Conservation (phyloP, 2,888 invertebrate species). For the Scrobipalpa costella region DNA sequence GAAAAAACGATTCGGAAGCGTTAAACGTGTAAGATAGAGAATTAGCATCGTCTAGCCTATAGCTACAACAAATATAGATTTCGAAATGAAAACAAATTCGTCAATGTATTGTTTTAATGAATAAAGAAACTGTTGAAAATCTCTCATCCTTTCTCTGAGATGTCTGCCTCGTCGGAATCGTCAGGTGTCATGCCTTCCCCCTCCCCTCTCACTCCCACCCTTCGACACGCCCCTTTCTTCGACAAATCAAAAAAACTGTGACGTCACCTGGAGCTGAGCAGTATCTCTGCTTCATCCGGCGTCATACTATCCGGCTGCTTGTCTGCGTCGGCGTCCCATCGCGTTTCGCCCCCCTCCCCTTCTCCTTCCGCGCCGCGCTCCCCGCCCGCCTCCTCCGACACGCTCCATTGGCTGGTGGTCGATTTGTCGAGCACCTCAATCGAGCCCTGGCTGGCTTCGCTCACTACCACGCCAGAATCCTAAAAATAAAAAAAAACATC, state of each 20-base stretch:
- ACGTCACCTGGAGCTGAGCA: conserved; percentile 89
- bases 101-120: no score
- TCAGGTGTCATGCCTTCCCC: no score
- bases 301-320: conserved; percentile 45
- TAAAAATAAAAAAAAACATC: conserved; percentile 38
- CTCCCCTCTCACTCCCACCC: no score
- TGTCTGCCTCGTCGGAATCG: no score
- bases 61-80: no score
- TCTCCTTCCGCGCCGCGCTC: conserved; percentile 59
- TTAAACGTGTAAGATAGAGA: no score
- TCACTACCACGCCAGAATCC: conserved; percentile 79
- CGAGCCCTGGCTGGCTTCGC: conserved; percentile 78
- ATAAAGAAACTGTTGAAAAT: no score
- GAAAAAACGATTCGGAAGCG: no score
- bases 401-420: conserved; percentile 81
- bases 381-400: conserved; percentile 77
- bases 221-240: no score
- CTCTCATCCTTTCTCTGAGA: no score
- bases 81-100: no score
- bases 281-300: conserved; percentile 89
- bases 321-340: conserved; percentile 24
- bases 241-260: neutral
- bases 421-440: conserved; percentile 80
- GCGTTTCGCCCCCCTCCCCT: conserved; percentile 41
- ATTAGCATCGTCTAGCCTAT: no score